A percentile compares a stretch with the other conserved stretches of the same genome.
These are phyloP conservation scores for Coenonympha glycerion DNA, from an alignment of 2,888 invertebrate species.

Conservation along the genomic window DNA sequence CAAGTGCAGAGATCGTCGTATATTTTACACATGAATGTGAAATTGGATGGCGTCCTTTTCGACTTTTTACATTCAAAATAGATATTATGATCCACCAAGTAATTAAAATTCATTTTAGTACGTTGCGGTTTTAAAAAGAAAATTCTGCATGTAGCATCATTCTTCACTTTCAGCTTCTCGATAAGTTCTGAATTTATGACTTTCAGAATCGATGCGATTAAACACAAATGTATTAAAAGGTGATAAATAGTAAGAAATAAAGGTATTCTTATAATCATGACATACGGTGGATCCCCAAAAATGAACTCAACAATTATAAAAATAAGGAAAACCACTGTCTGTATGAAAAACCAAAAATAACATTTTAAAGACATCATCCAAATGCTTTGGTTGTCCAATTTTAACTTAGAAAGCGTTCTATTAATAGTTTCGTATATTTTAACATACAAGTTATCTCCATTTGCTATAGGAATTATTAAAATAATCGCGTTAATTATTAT, in stretches of 20 bases:
- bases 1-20: conserved; percentile 47
- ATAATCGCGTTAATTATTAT: conserved; percentile 34
- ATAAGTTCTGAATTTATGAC: conserved; percentile 35
- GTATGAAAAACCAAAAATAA: conserved; percentile 36
- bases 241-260: conserved; percentile 41
- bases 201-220: conserved; percentile 40
- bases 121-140: conserved; percentile 12
- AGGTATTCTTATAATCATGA: conserved; percentile 41
- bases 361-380: conserved; percentile 40
- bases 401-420: conserved; percentile 29
- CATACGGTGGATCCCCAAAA: conserved; percentile 32
- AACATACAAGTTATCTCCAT: conserved; percentile 28
- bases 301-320: conserved; percentile 38
- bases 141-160: conserved; percentile 19
- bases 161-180: conserved; percentile 25
- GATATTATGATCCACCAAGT: conserved; percentile 32
- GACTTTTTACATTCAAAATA: conserved; percentile 30
- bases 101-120: conserved; percentile 19
- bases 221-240: conserved; percentile 41
- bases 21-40: conserved; percentile 41
- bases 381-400: conserved; percentile 29
- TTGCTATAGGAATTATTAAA: conserved; percentile 30
- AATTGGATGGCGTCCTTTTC: conserved; percentile 21
- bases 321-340: conserved; percentile 28
- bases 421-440: conserved; percentile 34